Evolutionary conservation across 2,888 invertebrate species (phyloP).

Genomic region (Nysson spinosus): DNA sequence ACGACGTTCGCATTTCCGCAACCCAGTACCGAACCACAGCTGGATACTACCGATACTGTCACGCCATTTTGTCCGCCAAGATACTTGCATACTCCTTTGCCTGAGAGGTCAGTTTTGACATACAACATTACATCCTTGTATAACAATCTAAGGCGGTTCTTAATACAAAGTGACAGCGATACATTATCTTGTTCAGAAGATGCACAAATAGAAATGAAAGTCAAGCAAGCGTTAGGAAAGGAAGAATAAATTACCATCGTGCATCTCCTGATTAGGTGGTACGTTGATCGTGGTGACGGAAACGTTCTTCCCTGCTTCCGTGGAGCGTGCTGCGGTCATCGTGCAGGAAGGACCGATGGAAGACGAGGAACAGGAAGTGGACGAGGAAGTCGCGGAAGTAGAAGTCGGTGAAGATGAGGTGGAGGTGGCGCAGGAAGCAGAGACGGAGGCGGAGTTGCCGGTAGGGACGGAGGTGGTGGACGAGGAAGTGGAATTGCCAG

Average conservation of each 20-base stretch:
- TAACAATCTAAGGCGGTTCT: neutral
- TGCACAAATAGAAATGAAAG: neutral
- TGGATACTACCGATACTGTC: slow-evolving; percentile 81
- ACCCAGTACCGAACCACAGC: slow-evolving; percentile 67
- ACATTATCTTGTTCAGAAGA: too few relatives aligned
- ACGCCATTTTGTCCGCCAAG: slow-evolving; percentile 76
- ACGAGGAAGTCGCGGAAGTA: slow-evolving; percentile 69
- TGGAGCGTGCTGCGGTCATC: slow-evolving; percentile 78
- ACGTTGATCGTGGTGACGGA: slow-evolving; percentile 91
- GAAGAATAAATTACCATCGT: slow-evolving; percentile 78
- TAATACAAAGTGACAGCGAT: neutral
- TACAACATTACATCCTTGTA: too few relatives aligned
- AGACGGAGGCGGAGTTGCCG: slow-evolving; percentile 61
- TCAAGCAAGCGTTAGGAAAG: too few relatives aligned
- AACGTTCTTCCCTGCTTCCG: slow-evolving; percentile 80
- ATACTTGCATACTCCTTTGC: slow-evolving; percentile 75
- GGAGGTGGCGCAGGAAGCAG: slow-evolving; percentile 58
- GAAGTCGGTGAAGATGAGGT: slow-evolving; percentile 42
- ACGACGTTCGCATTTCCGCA: slow-evolving; percentile 49
- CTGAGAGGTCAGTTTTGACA: slow-evolving; percentile 52
- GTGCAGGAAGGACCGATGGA: slow-evolving; percentile 75
- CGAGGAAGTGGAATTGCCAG: slow-evolving; percentile 35
- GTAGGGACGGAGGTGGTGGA: slow-evolving; percentile 60
- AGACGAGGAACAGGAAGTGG: slow-evolving; percentile 54
- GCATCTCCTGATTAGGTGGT: slow-evolving; percentile 81